Percentiles rank a stretch among this genome's conserved stretches.
phyloP scores from a whole-genome alignment of 2,888 invertebrate genomes.

The Heliconius ismenius region DNA sequence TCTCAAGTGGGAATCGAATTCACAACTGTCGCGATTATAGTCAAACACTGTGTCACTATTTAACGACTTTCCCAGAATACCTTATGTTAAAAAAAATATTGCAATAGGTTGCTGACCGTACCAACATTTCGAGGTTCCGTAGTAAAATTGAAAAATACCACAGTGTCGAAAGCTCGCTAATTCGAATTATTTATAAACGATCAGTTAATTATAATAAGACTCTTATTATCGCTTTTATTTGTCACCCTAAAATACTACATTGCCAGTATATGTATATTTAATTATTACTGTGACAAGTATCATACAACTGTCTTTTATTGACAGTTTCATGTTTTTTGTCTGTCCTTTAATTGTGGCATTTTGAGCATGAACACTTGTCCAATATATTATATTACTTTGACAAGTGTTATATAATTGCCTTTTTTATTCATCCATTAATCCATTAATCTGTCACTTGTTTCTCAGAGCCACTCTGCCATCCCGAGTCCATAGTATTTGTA shows the following conservation, averaged over 20 bases:
- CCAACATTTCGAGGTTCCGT: neutral
- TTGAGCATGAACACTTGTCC: too few species aligned
- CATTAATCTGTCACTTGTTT: slow-evolving; percentile 81
- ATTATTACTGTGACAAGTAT: neutral
- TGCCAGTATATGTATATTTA: too few species aligned
- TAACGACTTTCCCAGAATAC: neutral
- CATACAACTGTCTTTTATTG: neutral
- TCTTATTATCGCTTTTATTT: neutral
- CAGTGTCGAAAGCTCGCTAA: slow-evolving; percentile 42
- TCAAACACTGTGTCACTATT: neutral
- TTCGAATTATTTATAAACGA: slow-evolving; percentile 15
- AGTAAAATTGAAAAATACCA: slow-evolving; percentile 39
- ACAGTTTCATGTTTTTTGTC: neutral
- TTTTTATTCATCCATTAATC: too few species aligned
- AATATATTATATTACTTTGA: neutral
- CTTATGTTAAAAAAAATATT: neutral
- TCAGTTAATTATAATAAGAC: slow-evolving; percentile 2
- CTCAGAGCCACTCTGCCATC: slow-evolving; percentile 86
- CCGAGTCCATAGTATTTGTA: slow-evolving; percentile 85
- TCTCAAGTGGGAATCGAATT: neutral
- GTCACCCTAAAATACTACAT: neutral
- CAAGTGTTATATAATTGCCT: neutral
- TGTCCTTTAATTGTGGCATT: too few species aligned
- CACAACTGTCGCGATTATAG: neutral
- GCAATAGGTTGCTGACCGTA: slow-evolving; percentile 10